These are phyloP conservation scores for Macrotrachela quadricornifera DNA, from an alignment of 1,140 invertebrate genomes.

Conservation along the genomic window DNA sequence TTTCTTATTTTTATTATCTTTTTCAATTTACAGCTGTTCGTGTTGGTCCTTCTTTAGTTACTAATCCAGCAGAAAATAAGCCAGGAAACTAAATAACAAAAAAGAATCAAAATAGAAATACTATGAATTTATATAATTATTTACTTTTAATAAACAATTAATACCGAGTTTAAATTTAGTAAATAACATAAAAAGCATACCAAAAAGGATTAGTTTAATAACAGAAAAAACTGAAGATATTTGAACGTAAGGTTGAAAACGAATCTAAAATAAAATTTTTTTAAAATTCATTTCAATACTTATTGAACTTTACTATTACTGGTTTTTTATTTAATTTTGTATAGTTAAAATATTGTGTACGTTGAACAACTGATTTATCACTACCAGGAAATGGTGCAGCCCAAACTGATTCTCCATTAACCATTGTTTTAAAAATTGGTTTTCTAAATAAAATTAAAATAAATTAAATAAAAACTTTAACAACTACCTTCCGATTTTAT, in stretches of 20 bases:
- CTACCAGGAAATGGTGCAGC: slow-evolving; percentile 45
- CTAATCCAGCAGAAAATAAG: no score
- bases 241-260: slow-evolving; percentile 27
- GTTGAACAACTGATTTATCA: slow-evolving; percentile 51
- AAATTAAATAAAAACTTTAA: no score
- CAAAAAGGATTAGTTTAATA: slow-evolving; percentile 35
- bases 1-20: no score
- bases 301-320: slow-evolving; percentile 18
- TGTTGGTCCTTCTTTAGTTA: no score
- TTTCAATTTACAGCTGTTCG: no score
- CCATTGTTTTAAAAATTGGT: no score
- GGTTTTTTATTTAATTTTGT: slow-evolving; percentile 46
- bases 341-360: slow-evolving; percentile 51
- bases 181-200: slow-evolving; percentile 41
- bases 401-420: slow-evolving; percentile 33
- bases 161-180: slow-evolving; percentile 41
- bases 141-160: slow-evolving; percentile 41
- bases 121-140: no score
- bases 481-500: slow-evolving; percentile 21
- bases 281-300: background rate
- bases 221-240: slow-evolving; percentile 19
- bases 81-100: no score
- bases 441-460: no score
- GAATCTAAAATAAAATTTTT: slow-evolving; percentile 16
- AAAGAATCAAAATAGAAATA: no score